Evolutionary conservation across 2,888 invertebrate genomes (phyloP), one percentile per base, ranked within the genome.

Genomic region (Macaria notata): DNA sequence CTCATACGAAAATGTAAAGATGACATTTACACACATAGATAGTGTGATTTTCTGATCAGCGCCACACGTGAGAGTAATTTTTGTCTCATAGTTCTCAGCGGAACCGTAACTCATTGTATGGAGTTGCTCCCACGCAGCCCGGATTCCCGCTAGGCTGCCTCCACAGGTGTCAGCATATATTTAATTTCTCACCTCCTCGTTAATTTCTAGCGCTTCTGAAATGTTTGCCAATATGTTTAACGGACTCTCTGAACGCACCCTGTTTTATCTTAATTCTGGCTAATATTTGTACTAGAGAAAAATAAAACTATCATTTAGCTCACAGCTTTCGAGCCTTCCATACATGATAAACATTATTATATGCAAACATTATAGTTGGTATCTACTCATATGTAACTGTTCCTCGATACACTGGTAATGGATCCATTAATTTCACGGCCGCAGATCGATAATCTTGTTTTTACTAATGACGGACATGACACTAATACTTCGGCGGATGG

Each of bases 131-230:
- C 63, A 66, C 65, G 65, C 63, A 57, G 50, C 62, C 63, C 54
- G 54, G 60, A 38, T 54, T 64, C 63, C 62, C 65, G 65, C 63
- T 59, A 50, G 44, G 44, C 33, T 6, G 33, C n/a, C 9, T 41
- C 41, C 55, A 51, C 65, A 67, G 66, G 63, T 73, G 66, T 68
- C 66, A 50, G 65, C 64, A 65, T 49, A 47, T 53, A 56, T 57
- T 59, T 55, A 56, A 61, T 67, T 71, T 74, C 66, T 67, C 73
- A 71, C 66, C 62, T 68, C 70, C 66, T 64, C 66, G 70, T 67
- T 70, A 71, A 71, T 65, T 68, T 62, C 47, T 69, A 67, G 66
- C 66, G 69, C 44, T 45, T 52, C 51, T 50, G 41, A 9, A 7
- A 29, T 29, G 46, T 49, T 45, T 56, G 46, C 45, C 48, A 43